phyloP scores from a whole-genome alignment of 2,797 vertebrate genomes.

The Acipenser ruthenus region DNA sequence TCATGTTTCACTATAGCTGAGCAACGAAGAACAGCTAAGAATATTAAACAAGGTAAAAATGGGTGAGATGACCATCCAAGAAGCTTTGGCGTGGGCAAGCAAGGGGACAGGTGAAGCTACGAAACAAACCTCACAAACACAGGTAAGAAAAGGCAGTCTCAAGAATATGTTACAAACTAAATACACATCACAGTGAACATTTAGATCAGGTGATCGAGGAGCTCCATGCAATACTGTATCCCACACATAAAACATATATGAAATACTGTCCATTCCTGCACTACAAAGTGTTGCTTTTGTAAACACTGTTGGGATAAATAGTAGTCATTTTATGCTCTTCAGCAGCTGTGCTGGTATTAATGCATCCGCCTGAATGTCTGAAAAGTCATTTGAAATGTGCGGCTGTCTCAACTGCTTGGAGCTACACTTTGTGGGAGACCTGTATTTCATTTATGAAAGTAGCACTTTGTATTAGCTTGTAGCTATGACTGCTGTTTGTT shows the following conservation, averaged over 20 bases:
- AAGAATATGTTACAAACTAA: background rate
- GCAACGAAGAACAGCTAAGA: conserved; percentile 66
- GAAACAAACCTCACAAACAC: conserved; percentile 11
- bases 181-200: too few species aligned
- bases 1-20: conserved; percentile 44
- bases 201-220: conserved; percentile 1
- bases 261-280: background rate
- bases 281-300: background rate
- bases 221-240: background rate
- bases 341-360: too few species aligned
- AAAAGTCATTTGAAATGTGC: too few species aligned
- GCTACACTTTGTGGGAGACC: too few species aligned
- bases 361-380: too few species aligned
- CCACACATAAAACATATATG: background rate
- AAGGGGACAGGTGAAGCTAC: conserved; percentile 23
- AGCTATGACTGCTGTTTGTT: too few species aligned
- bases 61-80: conserved; percentile 61
- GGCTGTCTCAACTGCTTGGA: too few species aligned
- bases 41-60: conserved; percentile 68
- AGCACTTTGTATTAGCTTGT: too few species aligned
- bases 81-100: conserved; percentile 55
- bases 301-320: too few species aligned
- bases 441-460: too few species aligned
- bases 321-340: too few species aligned
- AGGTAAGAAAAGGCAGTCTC: conserved; percentile 30